Base-by-base conservation (phyloP, 2,797 vertebrate genomes). In the Chanos chanos region DNA sequence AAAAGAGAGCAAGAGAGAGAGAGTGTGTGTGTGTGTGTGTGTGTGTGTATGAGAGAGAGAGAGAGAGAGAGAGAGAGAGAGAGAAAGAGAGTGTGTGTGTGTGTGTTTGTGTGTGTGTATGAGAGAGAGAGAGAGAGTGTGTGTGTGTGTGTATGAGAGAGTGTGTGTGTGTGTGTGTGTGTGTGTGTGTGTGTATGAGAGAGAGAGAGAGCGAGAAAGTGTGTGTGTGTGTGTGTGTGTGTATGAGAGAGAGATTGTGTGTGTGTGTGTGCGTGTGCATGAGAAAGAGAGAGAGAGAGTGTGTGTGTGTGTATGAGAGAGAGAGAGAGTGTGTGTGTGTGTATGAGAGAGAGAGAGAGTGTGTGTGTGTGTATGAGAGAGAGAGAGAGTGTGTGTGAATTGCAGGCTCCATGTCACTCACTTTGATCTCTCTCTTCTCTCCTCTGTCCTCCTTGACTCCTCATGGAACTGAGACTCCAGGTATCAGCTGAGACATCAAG, bases 321-420 rank as follows among this genome's bases (percentile, higher is more conserved):
- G n/a, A n/a, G n/a, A n/a, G n/a, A n/a, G n/a, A n/a, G n/a, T n/a
- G n/a, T n/a, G n/a, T n/a, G n/a, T n/a, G n/a, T n/a, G n/a, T n/a
- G n/a, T n/a, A n/a, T n/a, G n/a, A n/a, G n/a, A n/a, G n/a, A n/a
- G n/a, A n/a, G n/a, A n/a, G n/a, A n/a, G n/a, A n/a, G n/a, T n/a
- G n/a, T n/a, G n/a, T n/a, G n/a, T n/a, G n/a, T n/a, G n/a, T 61
- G 15, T 33, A 58, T 33, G 47, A 33, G 37, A 7, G 53, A 37
- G 19, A 22, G n/a, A 47, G 1, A 22, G 5, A 1, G 8, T 7
- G 18, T 15, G 34, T 3, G 30, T 36, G 1, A 6, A 39, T 6
- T 22, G 7, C 41, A 13, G 51, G 19, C 4, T 28, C 30, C 15
- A 15, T 33, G 1, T 41, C n/a, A n/a, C 43, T 30, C 30, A 61